Conservation (phyloP, 2,113 vertebrate species). For the Microcebus griseorufus region DNA sequence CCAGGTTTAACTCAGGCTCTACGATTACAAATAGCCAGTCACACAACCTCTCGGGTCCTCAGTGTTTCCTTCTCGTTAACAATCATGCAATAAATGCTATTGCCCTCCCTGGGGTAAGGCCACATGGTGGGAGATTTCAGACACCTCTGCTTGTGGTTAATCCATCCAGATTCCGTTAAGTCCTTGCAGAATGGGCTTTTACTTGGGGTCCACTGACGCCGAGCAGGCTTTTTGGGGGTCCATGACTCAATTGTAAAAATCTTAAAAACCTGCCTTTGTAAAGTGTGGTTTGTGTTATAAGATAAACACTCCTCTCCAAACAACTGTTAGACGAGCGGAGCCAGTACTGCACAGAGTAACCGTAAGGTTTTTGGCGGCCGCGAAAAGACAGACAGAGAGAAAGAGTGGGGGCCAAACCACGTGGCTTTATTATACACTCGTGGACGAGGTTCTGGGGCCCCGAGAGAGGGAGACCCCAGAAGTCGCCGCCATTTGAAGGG, state of each 20-base stretch:
- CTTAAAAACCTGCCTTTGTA: not conserved
- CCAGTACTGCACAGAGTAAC: not conserved
- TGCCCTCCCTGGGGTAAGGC: not conserved
- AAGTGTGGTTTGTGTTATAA: not conserved
- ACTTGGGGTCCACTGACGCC: accelerated
- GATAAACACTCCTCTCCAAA: not conserved
- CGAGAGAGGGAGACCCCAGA: too few relatives aligned
- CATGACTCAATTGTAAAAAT: not conserved
- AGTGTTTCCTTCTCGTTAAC: not conserved
- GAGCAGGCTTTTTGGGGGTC: not conserved
- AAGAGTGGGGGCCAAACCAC: too few relatives aligned
- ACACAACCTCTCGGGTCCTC: accelerated
- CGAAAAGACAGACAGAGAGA: too few relatives aligned
- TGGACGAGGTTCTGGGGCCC: too few relatives aligned
- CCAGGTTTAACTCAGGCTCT: not conserved
- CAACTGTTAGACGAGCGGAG: too few relatives aligned
- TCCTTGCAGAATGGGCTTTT: not conserved
- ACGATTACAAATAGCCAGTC: not conserved
- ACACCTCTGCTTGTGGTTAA: accelerated
- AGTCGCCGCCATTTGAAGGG: too few relatives aligned
- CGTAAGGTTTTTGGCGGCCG: too few relatives aligned
- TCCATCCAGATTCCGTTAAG: too few relatives aligned
- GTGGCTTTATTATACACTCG: too few relatives aligned
- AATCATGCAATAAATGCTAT: accelerated
- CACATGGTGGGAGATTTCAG: not conserved